Conservation (phyloP, 2,113 vertebrate species). For the Blennius ocellaris region DNA sequence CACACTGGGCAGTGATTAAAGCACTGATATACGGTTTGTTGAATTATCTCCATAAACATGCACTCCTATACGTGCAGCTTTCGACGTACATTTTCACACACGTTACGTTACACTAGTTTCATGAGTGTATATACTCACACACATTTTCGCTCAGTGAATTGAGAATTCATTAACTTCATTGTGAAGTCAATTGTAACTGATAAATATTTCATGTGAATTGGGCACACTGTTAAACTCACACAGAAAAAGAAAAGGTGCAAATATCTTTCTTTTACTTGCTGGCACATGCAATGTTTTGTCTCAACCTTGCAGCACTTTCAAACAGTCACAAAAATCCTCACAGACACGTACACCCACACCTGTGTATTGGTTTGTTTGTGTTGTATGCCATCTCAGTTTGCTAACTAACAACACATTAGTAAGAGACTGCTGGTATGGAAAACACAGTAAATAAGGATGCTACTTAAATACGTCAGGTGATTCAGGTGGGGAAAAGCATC, state of each 20-base stretch:
- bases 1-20: slow-evolving; percentile 53
- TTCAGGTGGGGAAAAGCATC: too few relatives aligned
- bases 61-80: slow-evolving; percentile 3
- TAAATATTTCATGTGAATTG: slow-evolving; percentile 64
- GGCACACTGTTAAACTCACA: slow-evolving; percentile 44
- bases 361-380: slow-evolving; percentile 42
- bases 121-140: slow-evolving; percentile 9
- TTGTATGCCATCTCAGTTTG: slow-evolving; percentile 38
- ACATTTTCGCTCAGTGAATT: slow-evolving; percentile 41
- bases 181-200: slow-evolving; percentile 55
- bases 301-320: slow-evolving; percentile 30
- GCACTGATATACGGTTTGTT: slow-evolving; percentile 6
- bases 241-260: slow-evolving; percentile 37
- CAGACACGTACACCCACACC: background rate
- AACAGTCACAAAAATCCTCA: slow-evolving; percentile 5
- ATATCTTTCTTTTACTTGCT: slow-evolving; percentile 6
- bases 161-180: slow-evolving; percentile 55
- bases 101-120: background rate
- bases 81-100: slow-evolving; percentile 15
- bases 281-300: slow-evolving; percentile 10
- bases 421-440: slow-evolving; percentile 13
- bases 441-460: background rate
- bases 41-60: background rate
- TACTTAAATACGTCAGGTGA: too few relatives aligned
- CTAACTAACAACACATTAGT: slow-evolving; percentile 46